phyloP scores from a whole-genome alignment of 2,888 invertebrate species.

The Apantesis nais region DNA sequence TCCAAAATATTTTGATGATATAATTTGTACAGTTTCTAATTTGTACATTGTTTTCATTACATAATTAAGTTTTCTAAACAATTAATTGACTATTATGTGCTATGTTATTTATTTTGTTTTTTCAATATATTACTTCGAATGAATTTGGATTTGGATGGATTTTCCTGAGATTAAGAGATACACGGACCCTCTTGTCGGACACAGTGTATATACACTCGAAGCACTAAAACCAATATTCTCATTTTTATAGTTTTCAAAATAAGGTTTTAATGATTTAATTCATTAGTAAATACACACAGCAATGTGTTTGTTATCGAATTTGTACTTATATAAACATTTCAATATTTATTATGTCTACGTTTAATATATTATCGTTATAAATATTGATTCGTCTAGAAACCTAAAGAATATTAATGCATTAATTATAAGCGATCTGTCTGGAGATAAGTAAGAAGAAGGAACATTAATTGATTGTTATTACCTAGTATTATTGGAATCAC shows the following conservation, averaged over 20 bases:
- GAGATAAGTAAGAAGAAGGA: not conserved
- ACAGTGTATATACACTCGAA: too few relatives aligned
- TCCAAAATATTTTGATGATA: slow-evolving; percentile 9
- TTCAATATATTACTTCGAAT: too few relatives aligned
- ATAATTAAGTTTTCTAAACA: too few relatives aligned
- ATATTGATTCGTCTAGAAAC: not conserved
- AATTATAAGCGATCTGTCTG: not conserved
- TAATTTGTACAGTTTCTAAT: not conserved
- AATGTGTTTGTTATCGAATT: not conserved
- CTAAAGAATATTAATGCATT: not conserved
- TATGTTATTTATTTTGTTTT: too few relatives aligned
- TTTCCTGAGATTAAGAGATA: too few relatives aligned
- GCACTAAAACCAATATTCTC: not conserved
- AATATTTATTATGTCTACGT: not conserved
- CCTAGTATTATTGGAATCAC: not conserved
- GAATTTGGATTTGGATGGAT: too few relatives aligned
- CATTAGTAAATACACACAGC: not conserved
- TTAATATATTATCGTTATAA: not conserved
- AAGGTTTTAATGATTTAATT: not conserved
- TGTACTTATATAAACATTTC: not conserved
- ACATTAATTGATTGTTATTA: not conserved
- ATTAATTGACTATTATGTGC: too few relatives aligned
- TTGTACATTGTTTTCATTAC: too few relatives aligned
- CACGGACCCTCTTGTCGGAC: too few relatives aligned
- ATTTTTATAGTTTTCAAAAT: not conserved